These are phyloP conservation scores for Diploscapter pachys DNA, from an alignment of 1,140 invertebrate species.

Conservation along the genomic window DNA sequence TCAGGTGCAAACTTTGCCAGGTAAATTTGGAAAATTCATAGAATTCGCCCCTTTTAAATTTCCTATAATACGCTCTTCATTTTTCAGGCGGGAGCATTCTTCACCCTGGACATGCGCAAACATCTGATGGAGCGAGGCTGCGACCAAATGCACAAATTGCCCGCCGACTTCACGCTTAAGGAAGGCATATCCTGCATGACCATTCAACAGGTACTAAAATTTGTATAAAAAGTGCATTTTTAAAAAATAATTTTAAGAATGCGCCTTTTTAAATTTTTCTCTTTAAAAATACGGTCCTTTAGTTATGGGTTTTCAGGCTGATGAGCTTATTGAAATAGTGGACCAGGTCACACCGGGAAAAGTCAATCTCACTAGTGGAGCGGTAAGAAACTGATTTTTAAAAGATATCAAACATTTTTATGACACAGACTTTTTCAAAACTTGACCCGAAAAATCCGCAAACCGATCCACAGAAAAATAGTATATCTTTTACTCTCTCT, in stretches of 20 bases:
- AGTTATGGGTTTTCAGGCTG: slow-evolving; percentile 25
- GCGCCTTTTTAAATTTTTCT: not conserved
- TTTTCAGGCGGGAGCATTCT: slow-evolving; percentile 12
- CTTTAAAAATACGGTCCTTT: no score
- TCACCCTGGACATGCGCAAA: slow-evolving; percentile 12
- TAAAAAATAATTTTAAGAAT: no score
- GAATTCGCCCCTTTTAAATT: not conserved
- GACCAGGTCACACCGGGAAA: slow-evolving; percentile 25
- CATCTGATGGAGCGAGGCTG: slow-evolving; percentile 11
- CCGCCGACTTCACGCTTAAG: not conserved
- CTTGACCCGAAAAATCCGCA: not conserved
- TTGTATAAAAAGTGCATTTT: no score
- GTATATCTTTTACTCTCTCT: not conserved
- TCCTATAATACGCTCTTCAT: not conserved
- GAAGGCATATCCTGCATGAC: not conserved
- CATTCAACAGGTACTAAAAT: not conserved
- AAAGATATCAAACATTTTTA: not conserved
- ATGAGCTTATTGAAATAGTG: slow-evolving; percentile 33
- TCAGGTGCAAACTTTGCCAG: slow-evolving; percentile 36
- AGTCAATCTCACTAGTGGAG: slow-evolving; percentile 32
- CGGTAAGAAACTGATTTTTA: slow-evolving; percentile 34
- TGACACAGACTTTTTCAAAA: not conserved
- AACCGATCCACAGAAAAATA: not conserved
- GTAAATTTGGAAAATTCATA: not conserved
- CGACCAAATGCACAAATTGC: slow-evolving; percentile 1